Conservation (phyloP, 2,113 vertebrate species). For the zebrafish (Danio rerio) region DNA sequence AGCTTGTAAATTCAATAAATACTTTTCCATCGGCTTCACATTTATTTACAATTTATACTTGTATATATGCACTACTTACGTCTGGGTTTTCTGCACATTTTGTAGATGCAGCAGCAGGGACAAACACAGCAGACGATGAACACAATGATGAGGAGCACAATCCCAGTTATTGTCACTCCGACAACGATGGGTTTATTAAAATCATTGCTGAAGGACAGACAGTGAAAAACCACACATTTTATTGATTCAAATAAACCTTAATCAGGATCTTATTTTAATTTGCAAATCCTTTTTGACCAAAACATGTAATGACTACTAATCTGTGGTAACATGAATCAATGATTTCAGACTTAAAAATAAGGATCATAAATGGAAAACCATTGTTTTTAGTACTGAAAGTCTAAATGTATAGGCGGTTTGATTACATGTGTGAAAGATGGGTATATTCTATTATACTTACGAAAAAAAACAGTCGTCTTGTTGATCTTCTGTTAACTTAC, state of each 20-base stretch:
- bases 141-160: slow-evolving; percentile 67
- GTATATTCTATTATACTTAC: slow-evolving; percentile 54
- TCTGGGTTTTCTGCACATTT: slow-evolving; percentile 81
- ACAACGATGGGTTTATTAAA: neutral
- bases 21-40: neutral
- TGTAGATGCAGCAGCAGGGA: slow-evolving; percentile 92
- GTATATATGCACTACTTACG: slow-evolving; percentile 76
- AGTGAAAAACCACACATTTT: slow-evolving; percentile 20
- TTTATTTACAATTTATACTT: neutral
- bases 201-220: neutral
- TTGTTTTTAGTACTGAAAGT: too few relatives aligned
- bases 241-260: neutral
- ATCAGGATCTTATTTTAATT: neutral
- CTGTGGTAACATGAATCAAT: neutral
- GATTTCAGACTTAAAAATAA: too few relatives aligned
- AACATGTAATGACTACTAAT: neutral
- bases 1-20: neutral
- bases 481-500: fast-evolving
- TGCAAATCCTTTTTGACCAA: neutral
- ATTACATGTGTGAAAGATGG: too few relatives aligned
- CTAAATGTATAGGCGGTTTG: neutral
- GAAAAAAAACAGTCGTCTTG: slow-evolving; percentile 42
- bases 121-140: slow-evolving; percentile 87
- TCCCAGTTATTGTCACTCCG: slow-evolving; percentile 34
- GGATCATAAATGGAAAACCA: too few relatives aligned